phyloP scores from a whole-genome alignment of 2,888 invertebrate genomes.

The Lepeophtheirus nordmannii region DNA sequence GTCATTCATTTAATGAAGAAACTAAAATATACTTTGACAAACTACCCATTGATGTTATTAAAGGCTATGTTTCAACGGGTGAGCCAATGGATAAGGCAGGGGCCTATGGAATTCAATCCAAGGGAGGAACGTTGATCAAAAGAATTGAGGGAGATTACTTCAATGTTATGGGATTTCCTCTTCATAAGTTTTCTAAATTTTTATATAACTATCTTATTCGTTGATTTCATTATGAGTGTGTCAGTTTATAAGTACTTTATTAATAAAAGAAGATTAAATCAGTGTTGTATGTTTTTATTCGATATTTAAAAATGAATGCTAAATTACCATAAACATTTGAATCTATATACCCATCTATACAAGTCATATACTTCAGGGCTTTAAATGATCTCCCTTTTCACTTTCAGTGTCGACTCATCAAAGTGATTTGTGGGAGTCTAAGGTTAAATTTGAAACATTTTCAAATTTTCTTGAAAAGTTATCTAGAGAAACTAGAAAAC shows the following conservation, averaged over 20 bases:
- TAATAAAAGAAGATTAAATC: too few relatives aligned
- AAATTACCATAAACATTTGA: too few relatives aligned
- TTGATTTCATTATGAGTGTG: too few relatives aligned
- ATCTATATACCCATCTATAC: too few relatives aligned
- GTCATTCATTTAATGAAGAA: conserved; percentile 57
- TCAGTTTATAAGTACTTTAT: too few relatives aligned
- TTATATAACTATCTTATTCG: background rate
- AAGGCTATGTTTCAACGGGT: conserved; percentile 61
- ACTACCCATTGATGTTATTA: conserved; percentile 55
- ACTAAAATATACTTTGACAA: conserved; percentile 67
- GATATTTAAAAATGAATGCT: too few relatives aligned
- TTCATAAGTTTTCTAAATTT: conserved; percentile 41
- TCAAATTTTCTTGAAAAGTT: background rate
- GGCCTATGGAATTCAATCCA: conserved; percentile 73
- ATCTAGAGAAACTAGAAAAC: background rate
- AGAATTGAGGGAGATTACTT: conserved; percentile 65
- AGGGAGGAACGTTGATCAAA: conserved; percentile 65
- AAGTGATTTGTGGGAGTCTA: background rate
- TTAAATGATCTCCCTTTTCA: too few relatives aligned
- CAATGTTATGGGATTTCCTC: conserved; percentile 73
- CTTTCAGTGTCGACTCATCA: too few relatives aligned
- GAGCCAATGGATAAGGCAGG: conserved; percentile 63
- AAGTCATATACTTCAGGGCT: too few relatives aligned
- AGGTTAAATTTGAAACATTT: background rate
- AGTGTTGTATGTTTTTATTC: too few relatives aligned